A percentile compares a stretch with the other conserved stretches of the same genome.
Evolutionary conservation across 35 echinoderm and acorn worm species (phyloP).

Genomic region (Hemicentrotus pulcherrimus): DNA sequence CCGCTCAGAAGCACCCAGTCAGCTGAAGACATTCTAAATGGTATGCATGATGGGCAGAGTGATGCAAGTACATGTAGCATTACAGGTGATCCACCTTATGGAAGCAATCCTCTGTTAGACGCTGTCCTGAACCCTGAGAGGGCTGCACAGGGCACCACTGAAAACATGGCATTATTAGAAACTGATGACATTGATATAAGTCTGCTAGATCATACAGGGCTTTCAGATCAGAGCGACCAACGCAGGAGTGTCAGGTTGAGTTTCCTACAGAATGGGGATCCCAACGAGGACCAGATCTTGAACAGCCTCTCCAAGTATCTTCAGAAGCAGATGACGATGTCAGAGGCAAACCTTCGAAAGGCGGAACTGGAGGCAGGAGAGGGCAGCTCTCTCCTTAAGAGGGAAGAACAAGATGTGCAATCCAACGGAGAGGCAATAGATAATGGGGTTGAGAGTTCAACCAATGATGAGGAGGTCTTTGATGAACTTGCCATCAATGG

Average conservation of each 20-base stretch:
- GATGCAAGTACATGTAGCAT: slow-evolving; percentile 20
- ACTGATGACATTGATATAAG: slow-evolving; percentile 44
- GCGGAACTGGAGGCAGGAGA: neutral
- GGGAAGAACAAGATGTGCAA: neutral
- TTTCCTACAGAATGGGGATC: slow-evolving; percentile 36
- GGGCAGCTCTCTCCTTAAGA: neutral
- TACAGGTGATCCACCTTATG: neutral
- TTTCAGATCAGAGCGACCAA: slow-evolving; percentile 31
- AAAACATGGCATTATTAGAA: slow-evolving; percentile 32
- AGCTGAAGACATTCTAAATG: slow-evolving; percentile 39
- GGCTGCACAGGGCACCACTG: neutral
- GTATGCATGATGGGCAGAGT: neutral
- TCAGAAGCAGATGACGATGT: slow-evolving; percentile 50
- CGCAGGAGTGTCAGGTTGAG: slow-evolving; percentile 34
- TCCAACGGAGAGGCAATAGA: neutral
- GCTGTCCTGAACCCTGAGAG: slow-evolving; percentile 13
- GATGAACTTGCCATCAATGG: slow-evolving; percentile 12
- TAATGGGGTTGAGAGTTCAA: slow-evolving; percentile 8
- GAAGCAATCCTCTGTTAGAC: slow-evolving; percentile 33
- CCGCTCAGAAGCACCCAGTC: neutral
- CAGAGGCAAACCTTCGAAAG: slow-evolving; percentile 22
- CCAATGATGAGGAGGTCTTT: neutral
- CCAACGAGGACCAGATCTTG: slow-evolving; percentile 36
- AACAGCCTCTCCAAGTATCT: slow-evolving; percentile 45
- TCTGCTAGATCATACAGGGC: slow-evolving; percentile 38